Evolutionary conservation across 1,140 invertebrate genomes (phyloP).

Genomic region (Drosophila parvula): DNA sequence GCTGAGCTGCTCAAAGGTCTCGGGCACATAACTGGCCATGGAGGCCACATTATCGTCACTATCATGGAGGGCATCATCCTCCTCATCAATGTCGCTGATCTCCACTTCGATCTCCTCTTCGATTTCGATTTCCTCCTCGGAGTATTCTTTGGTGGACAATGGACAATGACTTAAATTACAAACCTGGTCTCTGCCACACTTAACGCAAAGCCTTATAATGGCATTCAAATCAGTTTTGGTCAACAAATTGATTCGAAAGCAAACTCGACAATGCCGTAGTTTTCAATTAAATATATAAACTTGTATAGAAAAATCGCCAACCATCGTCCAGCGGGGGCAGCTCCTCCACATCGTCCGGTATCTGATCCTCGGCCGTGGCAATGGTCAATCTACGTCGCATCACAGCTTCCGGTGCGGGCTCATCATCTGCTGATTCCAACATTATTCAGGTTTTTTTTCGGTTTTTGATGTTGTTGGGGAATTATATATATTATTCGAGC

Average conservation of each 20-base stretch:
- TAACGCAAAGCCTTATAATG: not conserved
- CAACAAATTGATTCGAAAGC: constrained; percentile 40
- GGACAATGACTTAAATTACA: constrained; percentile 34
- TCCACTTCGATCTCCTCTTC: constrained; percentile 84
- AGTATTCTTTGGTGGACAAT: constrained; percentile 62
- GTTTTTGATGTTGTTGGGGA: constrained; percentile 3
- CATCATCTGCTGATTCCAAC: constrained; percentile 63
- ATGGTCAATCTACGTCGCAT: constrained; percentile 81
- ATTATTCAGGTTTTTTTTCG: constrained; percentile 40
- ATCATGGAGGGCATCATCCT: constrained; percentile 52
- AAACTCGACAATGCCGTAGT: constrained; percentile 60
- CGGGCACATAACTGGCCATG: constrained; percentile 82
- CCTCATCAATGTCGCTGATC: constrained; percentile 64
- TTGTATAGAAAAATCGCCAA: constrained; percentile 46
- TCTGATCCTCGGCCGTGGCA: constrained; percentile 69
- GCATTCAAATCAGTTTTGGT: constrained; percentile 26
- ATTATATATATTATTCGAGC: constrained; percentile 24
- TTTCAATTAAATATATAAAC: constrained; percentile 10
- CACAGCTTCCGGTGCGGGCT: constrained; percentile 53
- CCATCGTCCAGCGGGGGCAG: constrained; percentile 73
- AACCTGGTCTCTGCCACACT: not conserved
- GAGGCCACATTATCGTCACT: constrained; percentile 79
- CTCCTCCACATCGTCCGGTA: constrained; percentile 74
- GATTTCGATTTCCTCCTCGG: constrained; percentile 83
- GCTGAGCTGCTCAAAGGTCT: constrained; percentile 78